Evolutionary conservation across 2,113 vertebrate genomes (phyloP), one percentile per base, ranked within the genome.

Genomic region (Scomber colias): DNA sequence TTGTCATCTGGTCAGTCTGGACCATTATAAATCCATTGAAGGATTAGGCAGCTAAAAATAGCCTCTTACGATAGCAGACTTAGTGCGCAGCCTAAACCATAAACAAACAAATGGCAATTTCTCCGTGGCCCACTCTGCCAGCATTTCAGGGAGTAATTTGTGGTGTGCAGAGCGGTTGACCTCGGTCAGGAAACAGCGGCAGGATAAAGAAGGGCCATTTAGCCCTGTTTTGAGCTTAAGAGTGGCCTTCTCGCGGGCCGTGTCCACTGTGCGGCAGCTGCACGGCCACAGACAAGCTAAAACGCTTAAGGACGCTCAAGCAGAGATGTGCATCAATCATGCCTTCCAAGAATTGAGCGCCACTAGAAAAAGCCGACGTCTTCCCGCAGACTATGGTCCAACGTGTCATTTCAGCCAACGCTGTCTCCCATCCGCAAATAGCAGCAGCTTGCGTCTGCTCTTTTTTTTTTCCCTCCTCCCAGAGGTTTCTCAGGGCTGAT

Each of bases 281-380:
- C 61, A 75, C 84, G n/a, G 60, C 88, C 90, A 79, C 88, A 94
- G 90, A 88, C 87, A 59, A 84, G 90, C 90, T 85, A 74, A 92
- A 95, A 92, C 83, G 84, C 89, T 81, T 87, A 92, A 27, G 90
- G 93, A 93, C 87, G 87, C 90, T 92, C 15, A 2, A 90, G 80
- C 89, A 85, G 83, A 88, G 90, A 94, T 92, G 86, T 84, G 73
- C 86, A 94, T 95, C 93, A 92, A 87, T 95, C 93, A 92, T 82
- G 86, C 81, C 84, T 90, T 95, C 95, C 94, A 90, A 93, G 94
- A 96, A 96, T 79, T 77, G 66, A 15, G 6, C 16, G 71, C 74
- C 57, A 70, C 87, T 71, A 83, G 72, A 88, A 90, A 27, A 87
- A 90, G 72, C 76, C 77, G 71, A 66, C 8, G 0, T 63, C 6